Base-by-base conservation (phyloP, 1,140 invertebrate genomes). In the Neodiprion lecontei region DNA sequence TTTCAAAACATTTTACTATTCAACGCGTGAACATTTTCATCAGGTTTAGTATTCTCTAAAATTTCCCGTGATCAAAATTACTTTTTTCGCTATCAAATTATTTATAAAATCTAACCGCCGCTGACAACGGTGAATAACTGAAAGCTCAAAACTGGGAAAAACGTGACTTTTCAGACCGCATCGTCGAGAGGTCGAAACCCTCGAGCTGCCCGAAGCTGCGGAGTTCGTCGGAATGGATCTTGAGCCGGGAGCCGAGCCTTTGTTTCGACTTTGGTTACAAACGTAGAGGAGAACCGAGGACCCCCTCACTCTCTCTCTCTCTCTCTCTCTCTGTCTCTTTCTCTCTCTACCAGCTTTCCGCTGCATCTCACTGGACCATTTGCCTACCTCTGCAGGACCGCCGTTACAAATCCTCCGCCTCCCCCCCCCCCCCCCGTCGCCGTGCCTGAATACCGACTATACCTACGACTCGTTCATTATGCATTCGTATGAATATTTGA, bases 241-340 rank as follows among this genome's bases (percentile, higher is more conserved):
- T 61, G 53, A 61, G 53, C 53, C 53, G 4, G 28, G 28, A 40
- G 28, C 1, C 28, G 28, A 65, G 74, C 74, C 80, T 85, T 85
- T 85, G 80, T 85, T 83, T 78, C 74, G 75, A 82, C 81, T 85
- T 84, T 78, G 78, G 83, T 85, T 83, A 83, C 79, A 81, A 83
- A 84, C 79, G 81, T 80, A 76, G 78, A 80, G 77, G 80, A 79
- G 17, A 23, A 23, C 21, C 10, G 67, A 12, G 17, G n/a, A 47
- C 67, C 67, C 4, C 79, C 76, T 70, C 72, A 21, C n/a, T 67
- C 68, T 66, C 72, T 76, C 47, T 17, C 3, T 66, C 49, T 48
- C 47, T n/a, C n/a, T 67, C 40, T 53, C 50, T n/a, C n/a, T 67
- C 40, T 53, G 53, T n/a, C 67, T 67, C 68, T 66, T 70, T 76